Conservation (phyloP, 2,797 vertebrate species). For the Thalassophryne amazonica region DNA sequence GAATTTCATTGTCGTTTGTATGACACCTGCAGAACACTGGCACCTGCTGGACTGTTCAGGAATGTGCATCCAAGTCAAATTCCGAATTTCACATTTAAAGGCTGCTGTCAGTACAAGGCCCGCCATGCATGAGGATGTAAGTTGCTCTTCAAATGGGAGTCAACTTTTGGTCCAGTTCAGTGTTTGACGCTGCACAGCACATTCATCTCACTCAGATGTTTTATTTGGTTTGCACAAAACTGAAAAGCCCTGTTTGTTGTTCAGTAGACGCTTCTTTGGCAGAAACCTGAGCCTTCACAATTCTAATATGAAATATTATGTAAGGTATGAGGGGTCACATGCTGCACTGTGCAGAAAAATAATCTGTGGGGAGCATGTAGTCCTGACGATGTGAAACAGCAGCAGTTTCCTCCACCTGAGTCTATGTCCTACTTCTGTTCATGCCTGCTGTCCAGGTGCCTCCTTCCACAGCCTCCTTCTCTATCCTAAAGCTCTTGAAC, state of each 20-base stretch:
- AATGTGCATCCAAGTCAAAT: too few relatives aligned
- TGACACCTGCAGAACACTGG: too few relatives aligned
- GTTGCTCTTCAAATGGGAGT: too few relatives aligned
- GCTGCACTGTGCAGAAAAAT: neutral
- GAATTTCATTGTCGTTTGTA: too few relatives aligned
- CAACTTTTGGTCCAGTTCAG: too few relatives aligned
- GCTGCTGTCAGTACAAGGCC: too few relatives aligned
- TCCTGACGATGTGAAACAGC: neutral
- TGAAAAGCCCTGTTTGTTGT: neutral
- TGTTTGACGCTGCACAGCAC: too few relatives aligned
- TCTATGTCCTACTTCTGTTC: neutral
- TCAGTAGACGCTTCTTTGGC: slow-evolving; percentile 1
- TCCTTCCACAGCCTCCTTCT: neutral
- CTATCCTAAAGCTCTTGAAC: neutral
- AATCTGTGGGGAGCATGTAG: neutral
- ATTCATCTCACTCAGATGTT: too few relatives aligned
- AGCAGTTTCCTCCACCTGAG: neutral
- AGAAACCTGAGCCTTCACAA: neutral
- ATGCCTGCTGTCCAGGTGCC: neutral
- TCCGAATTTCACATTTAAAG: too few relatives aligned
- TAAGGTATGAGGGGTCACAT: slow-evolving; percentile 10
- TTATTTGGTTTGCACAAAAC: slow-evolving; percentile 1
- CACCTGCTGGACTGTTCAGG: too few relatives aligned
- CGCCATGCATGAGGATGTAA: too few relatives aligned
- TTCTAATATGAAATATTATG: slow-evolving; percentile 6